phyloP scores from a whole-genome alignment of 2,888 invertebrate genomes.

The Agrenia bidenticulata region DNA sequence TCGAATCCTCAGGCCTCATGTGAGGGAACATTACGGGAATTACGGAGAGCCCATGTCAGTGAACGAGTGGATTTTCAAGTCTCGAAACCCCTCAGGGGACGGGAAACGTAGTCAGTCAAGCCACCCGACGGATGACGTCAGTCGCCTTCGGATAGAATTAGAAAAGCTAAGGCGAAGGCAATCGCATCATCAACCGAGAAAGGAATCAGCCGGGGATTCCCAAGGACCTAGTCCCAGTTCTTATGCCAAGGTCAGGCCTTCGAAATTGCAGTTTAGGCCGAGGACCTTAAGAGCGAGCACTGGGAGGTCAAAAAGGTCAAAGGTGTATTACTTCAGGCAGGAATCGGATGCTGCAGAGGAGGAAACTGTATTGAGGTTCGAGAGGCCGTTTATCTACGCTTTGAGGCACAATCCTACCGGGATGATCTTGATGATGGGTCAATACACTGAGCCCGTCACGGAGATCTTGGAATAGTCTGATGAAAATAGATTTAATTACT shows the following conservation, averaged over 20 bases:
- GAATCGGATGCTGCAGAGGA: slow-evolving; percentile 58
- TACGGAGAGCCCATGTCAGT: slow-evolving; percentile 50
- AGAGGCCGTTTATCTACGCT: slow-evolving; percentile 84
- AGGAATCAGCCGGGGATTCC: not conserved
- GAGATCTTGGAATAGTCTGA: slow-evolving; percentile 30
- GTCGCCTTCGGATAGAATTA: slow-evolving; percentile 30
- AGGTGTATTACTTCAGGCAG: slow-evolving; percentile 28
- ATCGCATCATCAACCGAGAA: not conserved
- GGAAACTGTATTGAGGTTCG: slow-evolving; percentile 74
- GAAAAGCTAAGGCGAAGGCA: slow-evolving; percentile 52
- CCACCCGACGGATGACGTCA: slow-evolving; percentile 16
- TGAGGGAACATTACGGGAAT: slow-evolving; percentile 50
- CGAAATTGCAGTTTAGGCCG: slow-evolving; percentile 2
- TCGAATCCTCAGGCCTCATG: slow-evolving; percentile 37
- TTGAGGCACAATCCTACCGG: slow-evolving; percentile 90
- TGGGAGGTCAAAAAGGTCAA: slow-evolving; percentile 6
- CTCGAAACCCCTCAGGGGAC: slow-evolving; percentile 37
- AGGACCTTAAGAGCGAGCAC: slow-evolving; percentile 1
- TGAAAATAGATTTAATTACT: no score
- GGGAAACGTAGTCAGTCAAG: slow-evolving; percentile 25
- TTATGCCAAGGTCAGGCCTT: slow-evolving; percentile 2
- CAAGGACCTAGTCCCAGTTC: slow-evolving; percentile 7
- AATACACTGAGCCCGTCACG: slow-evolving; percentile 50
- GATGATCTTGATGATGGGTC: slow-evolving; percentile 65
- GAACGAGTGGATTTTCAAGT: slow-evolving; percentile 52